Percentiles rank a stretch among this genome's conserved stretches.
These are phyloP conservation scores for Lophotriccus pileatus DNA, from an alignment of 2,797 vertebrate genomes.

Conservation along the genomic window DNA sequence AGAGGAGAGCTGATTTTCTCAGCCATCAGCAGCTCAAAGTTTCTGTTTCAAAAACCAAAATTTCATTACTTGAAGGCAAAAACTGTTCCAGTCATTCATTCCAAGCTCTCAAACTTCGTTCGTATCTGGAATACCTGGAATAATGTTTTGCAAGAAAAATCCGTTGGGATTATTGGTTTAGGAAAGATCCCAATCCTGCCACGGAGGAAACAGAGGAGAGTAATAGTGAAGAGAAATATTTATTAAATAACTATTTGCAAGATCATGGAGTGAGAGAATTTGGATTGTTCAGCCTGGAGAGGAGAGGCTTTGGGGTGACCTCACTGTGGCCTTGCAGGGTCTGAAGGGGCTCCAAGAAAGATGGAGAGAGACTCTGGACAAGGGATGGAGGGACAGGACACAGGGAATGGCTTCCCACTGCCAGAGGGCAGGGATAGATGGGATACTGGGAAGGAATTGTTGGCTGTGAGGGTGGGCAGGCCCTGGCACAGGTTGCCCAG, in stretches of 20 bases:
- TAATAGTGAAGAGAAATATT: background rate
- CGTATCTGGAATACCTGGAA: background rate
- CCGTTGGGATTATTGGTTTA: background rate
- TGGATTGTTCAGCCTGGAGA: too few relatives aligned
- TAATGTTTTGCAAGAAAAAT: background rate
- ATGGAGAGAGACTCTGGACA: background rate
- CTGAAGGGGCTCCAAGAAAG: background rate
- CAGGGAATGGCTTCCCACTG: background rate
- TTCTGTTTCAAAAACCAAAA: background rate
- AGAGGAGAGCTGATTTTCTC: background rate
- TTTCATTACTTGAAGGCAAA: background rate
- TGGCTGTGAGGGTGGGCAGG: fast-evolving
- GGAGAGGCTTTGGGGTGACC: too few relatives aligned
- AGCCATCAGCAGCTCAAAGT: background rate
- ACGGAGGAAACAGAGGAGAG: background rate
- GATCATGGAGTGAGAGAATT: background rate
- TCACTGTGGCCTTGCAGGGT: background rate
- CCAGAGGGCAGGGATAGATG: background rate
- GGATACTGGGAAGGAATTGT: background rate
- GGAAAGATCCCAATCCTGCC: background rate
- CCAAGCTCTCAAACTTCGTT: background rate
- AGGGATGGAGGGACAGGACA: background rate
- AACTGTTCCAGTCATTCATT: background rate
- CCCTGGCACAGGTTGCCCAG: background rate
- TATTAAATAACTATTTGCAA: background rate